Evolutionary conservation across 2,888 invertebrate species (phyloP).

Genomic region (Cataglyphis albicans): DNA sequence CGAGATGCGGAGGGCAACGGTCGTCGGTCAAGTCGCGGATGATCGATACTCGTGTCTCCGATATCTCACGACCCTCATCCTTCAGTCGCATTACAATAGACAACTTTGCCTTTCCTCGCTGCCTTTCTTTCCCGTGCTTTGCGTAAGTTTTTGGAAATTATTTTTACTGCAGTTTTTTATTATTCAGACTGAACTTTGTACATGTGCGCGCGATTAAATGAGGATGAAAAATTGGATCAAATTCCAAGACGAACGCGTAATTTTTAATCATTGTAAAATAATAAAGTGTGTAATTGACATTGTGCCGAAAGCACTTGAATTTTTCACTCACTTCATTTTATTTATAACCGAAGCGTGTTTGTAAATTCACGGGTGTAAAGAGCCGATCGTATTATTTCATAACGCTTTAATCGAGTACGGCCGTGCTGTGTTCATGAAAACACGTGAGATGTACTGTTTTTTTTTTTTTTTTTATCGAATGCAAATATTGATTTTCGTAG

Average conservation of each 20-base stretch:
- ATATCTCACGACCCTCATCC: slow-evolving; percentile 31
- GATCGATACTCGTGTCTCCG: slow-evolving; percentile 26
- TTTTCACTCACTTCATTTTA: slow-evolving; percentile 15
- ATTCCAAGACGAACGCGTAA: neutral
- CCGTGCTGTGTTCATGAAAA: neutral
- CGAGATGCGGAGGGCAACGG: slow-evolving; percentile 39
- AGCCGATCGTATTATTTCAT: slow-evolving; percentile 24
- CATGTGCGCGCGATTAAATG: neutral
- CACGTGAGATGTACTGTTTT: neutral
- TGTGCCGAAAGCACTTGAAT: slow-evolving; percentile 12
- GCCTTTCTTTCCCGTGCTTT: neutral
- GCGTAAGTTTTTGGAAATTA: neutral
- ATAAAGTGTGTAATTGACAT: neutral
- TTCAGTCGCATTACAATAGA: slow-evolving; percentile 11
- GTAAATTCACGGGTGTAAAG: slow-evolving; percentile 29
- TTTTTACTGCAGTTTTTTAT: neutral
- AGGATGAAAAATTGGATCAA: neutral
- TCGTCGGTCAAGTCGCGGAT: slow-evolving; percentile 40
- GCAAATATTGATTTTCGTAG: slow-evolving; percentile 69
- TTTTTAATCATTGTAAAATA: slow-evolving; percentile 33
- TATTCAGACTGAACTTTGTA: neutral
- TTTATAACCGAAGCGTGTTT: slow-evolving; percentile 21
- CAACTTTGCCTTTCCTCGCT: neutral
- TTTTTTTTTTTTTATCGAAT: slow-evolving; percentile 3
- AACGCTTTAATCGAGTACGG: slow-evolving; percentile 52